Conservation (phyloP, 1,140 invertebrate species). For the Bombus affinis region DNA sequence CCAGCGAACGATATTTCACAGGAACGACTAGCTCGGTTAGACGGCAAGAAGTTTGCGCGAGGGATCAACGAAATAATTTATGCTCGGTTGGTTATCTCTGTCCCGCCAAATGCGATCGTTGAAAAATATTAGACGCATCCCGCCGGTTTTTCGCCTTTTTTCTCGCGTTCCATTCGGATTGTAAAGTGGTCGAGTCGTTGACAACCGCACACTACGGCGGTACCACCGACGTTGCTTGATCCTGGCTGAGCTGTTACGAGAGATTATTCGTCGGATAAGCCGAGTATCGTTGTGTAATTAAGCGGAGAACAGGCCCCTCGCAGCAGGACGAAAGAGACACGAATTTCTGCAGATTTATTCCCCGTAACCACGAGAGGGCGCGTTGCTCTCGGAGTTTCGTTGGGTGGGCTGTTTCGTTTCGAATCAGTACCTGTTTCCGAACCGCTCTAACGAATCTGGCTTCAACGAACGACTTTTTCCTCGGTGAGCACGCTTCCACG, state of each 20-base stretch:
- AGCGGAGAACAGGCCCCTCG: slow-evolving; percentile 60
- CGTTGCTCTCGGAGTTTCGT: slow-evolving; percentile 5
- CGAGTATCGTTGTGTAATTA: slow-evolving; percentile 75
- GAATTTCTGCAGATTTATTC: slow-evolving; percentile 68
- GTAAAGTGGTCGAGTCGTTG: slow-evolving; percentile 40
- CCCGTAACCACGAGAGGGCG: not conserved
- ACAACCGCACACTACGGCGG: slow-evolving; percentile 36
- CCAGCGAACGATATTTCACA: not conserved
- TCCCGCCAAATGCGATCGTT: slow-evolving; percentile 25
- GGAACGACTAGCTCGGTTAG: slow-evolving; percentile 16
- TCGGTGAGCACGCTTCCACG: slow-evolving; percentile 1
- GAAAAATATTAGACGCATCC: slow-evolving; percentile 44
- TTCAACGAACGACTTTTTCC: slow-evolving; percentile 15
- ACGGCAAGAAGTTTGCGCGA: not conserved
- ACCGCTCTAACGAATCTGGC: not conserved
- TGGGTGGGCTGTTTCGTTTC: slow-evolving; percentile 56
- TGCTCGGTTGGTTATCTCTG: not conserved
- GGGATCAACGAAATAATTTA: slow-evolving; percentile 31
- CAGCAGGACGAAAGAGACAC: slow-evolving; percentile 65
- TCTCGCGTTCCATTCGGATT: not conserved
- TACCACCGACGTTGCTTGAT: slow-evolving; percentile 37
- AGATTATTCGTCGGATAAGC: slow-evolving; percentile 70
- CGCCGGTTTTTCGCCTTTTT: not conserved
- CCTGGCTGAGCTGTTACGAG: slow-evolving; percentile 48
- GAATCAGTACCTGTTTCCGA: slow-evolving; percentile 37